Evolutionary conservation across 1,140 invertebrate genomes (phyloP), one percentile per base, ranked within the genome.

Genomic region (Lepidurus packardi): DNA sequence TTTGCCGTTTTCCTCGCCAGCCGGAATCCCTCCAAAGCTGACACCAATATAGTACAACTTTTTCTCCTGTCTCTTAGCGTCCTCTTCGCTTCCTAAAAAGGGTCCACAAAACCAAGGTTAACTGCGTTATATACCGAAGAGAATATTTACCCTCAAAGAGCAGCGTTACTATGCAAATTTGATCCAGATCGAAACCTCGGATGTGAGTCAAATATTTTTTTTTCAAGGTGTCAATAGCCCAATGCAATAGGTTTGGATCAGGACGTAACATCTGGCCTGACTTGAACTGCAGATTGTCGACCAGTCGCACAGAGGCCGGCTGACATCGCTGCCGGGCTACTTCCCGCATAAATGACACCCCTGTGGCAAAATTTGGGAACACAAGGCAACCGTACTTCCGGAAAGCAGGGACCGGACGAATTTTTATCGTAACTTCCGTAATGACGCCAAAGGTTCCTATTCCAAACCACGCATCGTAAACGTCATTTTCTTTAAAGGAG

Each of bases 271-370:
- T 90, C 85, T 97, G 93, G 7, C 95, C 96, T 85, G 98, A 95
- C 81, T 92, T 90, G 82, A 99, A 99, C 86, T 99, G 97, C 81
- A 96, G 92, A 83, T 99, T 99, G 85, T 99, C 97, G 91, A 99
- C 94, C 13, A 99, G 86, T 74, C 97, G 88, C 77, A 99, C 93
- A 16, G 96, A 98, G 13, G 96, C 92, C 3, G 96, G 96, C 83
- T 97, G 96, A 84, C 94, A 93, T 78, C 94, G 88, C 84, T 93
- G 87, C 82, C 84, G 85, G 6, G 91, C 90, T 24, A 92, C 87
- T 86, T 98, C 94, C 79, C 95, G 86, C 87, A 98, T 90, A 83
- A 94, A 98, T 6, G 85, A 84, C 9, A 99, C 91, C 0, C 97
- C 98, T 53, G 88, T 86, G 81, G 95, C 91, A 87, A 98, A 98